Percentiles rank a stretch among this genome's conserved stretches.
Conservation (phyloP, 2,113 vertebrate species). For the Amblyornis subalaris region DNA sequence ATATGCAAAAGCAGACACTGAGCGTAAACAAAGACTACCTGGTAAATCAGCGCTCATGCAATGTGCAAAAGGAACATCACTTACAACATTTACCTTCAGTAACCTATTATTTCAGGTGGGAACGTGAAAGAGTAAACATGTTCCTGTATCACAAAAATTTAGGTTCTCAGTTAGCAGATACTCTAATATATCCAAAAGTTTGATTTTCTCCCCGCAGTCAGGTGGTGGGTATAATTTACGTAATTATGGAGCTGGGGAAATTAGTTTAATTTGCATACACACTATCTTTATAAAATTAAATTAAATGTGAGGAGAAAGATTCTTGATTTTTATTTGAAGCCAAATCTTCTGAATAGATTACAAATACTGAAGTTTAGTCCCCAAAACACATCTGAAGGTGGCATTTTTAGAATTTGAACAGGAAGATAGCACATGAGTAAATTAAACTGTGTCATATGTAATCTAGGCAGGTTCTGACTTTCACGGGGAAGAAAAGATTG, state of each 20-base stretch:
- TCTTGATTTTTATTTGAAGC: not conserved
- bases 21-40: not conserved
- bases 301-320: not conserved
- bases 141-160: not conserved
- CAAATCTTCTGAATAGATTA: not conserved
- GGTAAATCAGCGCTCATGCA: not conserved
- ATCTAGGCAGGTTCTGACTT: not conserved
- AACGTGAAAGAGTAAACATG: not conserved
- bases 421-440: not conserved
- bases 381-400: not conserved
- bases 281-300: not conserved
- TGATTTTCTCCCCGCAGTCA: not conserved
- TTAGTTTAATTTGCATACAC: not conserved
- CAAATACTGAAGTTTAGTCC: not conserved
- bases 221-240: too few relatives aligned
- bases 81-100: not conserved
- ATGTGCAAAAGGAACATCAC: not conserved
- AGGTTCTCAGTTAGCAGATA: not conserved
- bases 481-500: not conserved
- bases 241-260: not conserved
- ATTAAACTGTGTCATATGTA: not conserved
- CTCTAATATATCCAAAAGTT: not conserved
- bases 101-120: not conserved
- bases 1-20: not conserved
- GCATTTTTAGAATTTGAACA: not conserved